These are phyloP conservation scores for Diadumene lineata DNA, from an alignment of 92 coral and sea anemone species.

Conservation along the genomic window DNA sequence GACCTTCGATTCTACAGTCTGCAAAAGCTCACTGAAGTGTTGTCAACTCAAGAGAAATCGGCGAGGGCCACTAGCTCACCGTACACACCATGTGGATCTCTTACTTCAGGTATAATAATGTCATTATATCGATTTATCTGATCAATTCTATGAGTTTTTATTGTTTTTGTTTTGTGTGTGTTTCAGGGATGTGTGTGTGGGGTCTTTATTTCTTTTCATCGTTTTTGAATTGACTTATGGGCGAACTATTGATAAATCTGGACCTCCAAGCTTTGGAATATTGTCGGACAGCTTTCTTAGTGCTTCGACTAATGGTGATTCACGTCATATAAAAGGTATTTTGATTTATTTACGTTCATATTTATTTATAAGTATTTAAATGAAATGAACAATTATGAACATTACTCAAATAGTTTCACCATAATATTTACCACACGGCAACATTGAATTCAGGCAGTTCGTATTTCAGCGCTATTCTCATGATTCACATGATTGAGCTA, in stretches of 20 bases:
- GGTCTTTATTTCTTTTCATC: background rate
- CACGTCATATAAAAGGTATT: background rate
- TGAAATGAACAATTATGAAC: too few species aligned
- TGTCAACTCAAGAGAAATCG: slow-evolving; percentile 14
- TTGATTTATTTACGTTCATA: background rate
- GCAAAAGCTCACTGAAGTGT: slow-evolving; percentile 5
- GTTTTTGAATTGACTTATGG: slow-evolving; percentile 9
- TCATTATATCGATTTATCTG: background rate
- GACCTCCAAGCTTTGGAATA: background rate
- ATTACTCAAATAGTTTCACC: too few species aligned
- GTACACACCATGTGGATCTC: slow-evolving; percentile 7
- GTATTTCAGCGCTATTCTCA: too few species aligned
- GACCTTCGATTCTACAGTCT: slow-evolving; percentile 4
- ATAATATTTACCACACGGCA: too few species aligned
- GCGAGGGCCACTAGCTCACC: background rate
- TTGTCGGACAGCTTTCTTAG: background rate
- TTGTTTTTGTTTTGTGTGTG: background rate
- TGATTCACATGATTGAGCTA: too few species aligned
- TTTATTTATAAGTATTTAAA: too few species aligned
- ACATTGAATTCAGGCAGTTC: too few species aligned
- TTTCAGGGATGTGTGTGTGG: background rate
- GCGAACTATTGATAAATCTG: slow-evolving; percentile 2
- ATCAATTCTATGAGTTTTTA: background rate
- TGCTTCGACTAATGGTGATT: background rate
- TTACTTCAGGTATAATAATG: slow-evolving; percentile 1